Base-by-base conservation (phyloP, 2,797 vertebrate species). In the Chiloscyllium punctatum region DNA sequence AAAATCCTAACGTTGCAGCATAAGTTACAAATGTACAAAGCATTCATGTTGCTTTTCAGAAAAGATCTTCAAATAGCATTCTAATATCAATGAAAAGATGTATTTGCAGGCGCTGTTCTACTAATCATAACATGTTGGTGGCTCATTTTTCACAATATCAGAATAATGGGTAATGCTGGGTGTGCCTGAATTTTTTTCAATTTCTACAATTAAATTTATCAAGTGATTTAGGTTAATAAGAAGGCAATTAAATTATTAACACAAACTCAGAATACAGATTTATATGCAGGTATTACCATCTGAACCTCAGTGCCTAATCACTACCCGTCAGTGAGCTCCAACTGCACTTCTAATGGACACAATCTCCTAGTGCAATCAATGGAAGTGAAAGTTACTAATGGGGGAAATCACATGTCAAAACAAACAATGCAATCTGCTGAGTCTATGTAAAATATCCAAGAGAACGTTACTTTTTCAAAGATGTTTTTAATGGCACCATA, bases 171-270 rank as follows among this genome's bases (percentile, higher is more conserved):
- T 66, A 25, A 42, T 42, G n/a, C 62, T 37, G 21, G 42, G 37
- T 92, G 33, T 37, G 21, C 62, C 90, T 92, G 66, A 18, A 69
- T 69, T 69, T 92, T 69, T 92, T 92, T 92, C 66, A 69, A 23
- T 8, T 69, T 92, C 21, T 21, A 92, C n/a, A 68, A 92, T n/a
- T 3, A 4, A 23, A 92, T 92, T 92, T 42, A 25, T 92, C 13
- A 8, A 42, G 90, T 42, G 42, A 92, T 92, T 92, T 42, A 92
- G 69, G 42, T 92, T 69, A 92, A 69, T 92, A 68, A 90, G 90
- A 69, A 92, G 62, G 66, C 69, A 37, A 42, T 92, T 9, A 21
- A 92, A 37, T 37, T 66, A 92, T 92, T 69, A 92, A 27, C 62
- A 92, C 37, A 92, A 84, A 69, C 90, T 27, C 13, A 23, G n/a